Percentiles rank a stretch among this genome's conserved stretches.
phyloP scores from a whole-genome alignment of 2,888 invertebrate species.

The Catocala nupta region DNA sequence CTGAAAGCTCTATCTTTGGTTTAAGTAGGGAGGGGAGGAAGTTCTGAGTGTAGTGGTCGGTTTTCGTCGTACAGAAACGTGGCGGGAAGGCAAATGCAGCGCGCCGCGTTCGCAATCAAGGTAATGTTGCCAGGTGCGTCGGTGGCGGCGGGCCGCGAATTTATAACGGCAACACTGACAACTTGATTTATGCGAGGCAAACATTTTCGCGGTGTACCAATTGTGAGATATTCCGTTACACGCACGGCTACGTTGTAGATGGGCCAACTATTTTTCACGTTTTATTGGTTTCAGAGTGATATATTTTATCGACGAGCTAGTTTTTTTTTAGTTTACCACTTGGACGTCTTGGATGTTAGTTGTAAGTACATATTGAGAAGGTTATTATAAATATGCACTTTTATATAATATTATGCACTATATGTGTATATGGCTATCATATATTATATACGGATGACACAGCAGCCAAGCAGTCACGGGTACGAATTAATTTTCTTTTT shows the following conservation, averaged over 20 bases:
- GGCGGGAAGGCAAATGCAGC: conserved; percentile 70
- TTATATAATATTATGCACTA: no score
- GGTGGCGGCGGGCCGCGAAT: conserved; percentile 74
- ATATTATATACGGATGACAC: no score
- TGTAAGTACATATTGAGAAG: no score
- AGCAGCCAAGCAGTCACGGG: no score
- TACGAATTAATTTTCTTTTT: no score
- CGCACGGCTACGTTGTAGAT: conserved; percentile 66
- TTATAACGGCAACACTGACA: conserved; percentile 83
- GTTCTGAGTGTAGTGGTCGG: conserved; percentile 35
- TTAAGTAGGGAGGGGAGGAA: conserved; percentile 20
- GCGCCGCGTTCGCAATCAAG: conserved; percentile 74
- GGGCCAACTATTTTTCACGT: conserved; percentile 73
- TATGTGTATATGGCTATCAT: no score
- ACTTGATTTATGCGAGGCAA: conserved; percentile 79
- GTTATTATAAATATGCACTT: no score
- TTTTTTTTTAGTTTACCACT: conserved; percentile 26
- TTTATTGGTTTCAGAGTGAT: conserved; percentile 71
- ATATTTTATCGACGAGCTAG: conserved; percentile 55
- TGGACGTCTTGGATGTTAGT: conserved; percentile 12
- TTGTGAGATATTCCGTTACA: conserved; percentile 75
- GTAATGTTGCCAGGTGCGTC: conserved; percentile 84
- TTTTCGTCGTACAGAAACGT: conserved; percentile 49
- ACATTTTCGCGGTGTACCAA: conserved; percentile 66
- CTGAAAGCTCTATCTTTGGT: conserved; percentile 1